Conservation (phyloP, 37 sponge, comb jelly and placozoan genomes). For the Ephydatia muelleri region DNA sequence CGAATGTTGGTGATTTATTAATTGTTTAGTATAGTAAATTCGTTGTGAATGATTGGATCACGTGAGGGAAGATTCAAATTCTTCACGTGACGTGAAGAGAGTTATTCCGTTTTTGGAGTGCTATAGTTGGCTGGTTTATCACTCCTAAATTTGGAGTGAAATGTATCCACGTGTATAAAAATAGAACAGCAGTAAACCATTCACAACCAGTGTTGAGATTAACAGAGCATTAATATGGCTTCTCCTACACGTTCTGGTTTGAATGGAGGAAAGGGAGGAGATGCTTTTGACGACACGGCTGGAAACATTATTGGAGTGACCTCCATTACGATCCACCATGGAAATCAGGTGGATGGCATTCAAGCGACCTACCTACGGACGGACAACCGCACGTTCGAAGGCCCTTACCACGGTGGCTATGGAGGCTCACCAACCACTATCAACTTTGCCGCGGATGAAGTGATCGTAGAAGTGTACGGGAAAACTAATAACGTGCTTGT, state of each 20-base stretch:
- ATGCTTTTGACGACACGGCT: background rate
- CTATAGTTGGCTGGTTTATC: no score
- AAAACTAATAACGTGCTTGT: conserved; percentile 5
- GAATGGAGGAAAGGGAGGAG: background rate
- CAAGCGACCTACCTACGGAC: conserved; percentile 15
- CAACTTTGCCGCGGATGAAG: conserved; percentile 6
- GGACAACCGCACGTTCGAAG: background rate
- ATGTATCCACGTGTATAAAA: no score
- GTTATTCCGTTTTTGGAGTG: no score
- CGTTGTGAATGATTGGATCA: no score
- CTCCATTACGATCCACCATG: conserved; percentile 10
- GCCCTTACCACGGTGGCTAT: background rate
- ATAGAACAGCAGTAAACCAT: no score
- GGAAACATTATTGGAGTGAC: conserved; percentile 11
- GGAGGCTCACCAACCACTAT: background rate
- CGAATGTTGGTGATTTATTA: no score
- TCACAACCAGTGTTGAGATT: no score
- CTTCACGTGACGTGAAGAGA: no score
- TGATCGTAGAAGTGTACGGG: conserved; percentile 12
- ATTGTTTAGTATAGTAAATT: no score
- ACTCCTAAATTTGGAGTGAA: no score
- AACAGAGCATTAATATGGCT: no score
- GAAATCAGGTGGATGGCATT: conserved; percentile 16
- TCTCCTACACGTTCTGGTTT: background rate
- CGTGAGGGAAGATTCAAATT: no score